Evolutionary conservation across 37 sponge, comb jelly and placozoan species (phyloP).

Genomic region (Chondrosia reniformis): DNA sequence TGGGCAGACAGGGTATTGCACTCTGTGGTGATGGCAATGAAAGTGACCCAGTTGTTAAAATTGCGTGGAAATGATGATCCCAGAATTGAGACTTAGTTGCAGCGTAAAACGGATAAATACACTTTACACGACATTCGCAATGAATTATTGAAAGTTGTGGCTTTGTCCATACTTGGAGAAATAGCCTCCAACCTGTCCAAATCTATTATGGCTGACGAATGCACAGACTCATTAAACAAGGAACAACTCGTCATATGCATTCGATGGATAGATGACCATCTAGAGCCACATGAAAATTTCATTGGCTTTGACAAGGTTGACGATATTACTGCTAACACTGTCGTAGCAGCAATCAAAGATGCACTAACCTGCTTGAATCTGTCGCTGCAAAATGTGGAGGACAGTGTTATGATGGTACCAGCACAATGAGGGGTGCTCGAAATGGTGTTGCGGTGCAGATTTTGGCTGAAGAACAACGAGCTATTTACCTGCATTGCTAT

Average conservation of each 20-base stretch:
- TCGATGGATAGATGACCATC: not conserved
- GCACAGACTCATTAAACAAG: not conserved
- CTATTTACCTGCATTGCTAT: not conserved
- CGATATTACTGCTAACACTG: not conserved
- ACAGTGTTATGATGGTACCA: conserved; percentile 3
- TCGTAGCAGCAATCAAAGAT: not conserved
- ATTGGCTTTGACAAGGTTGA: not conserved
- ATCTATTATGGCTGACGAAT: not conserved
- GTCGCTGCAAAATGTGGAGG: conserved; percentile 10
- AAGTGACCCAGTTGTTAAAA: not conserved
- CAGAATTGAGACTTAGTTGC: too few relatives aligned
- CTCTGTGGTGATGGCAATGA: not conserved
- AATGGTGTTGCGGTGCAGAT: conserved; percentile 5
- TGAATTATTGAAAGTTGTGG: not conserved
- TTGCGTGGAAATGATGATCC: not conserved
- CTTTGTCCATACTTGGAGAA: not conserved
- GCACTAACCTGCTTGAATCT: not conserved
- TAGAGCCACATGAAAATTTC: not conserved
- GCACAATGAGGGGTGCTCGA: conserved; percentile 1
- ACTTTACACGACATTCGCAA: not conserved
- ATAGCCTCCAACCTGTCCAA: not conserved
- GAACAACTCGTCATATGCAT: not conserved
- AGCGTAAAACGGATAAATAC: not conserved
- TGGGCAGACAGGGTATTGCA: not conserved
- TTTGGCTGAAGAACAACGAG: not conserved